Evolutionary conservation across 2,888 invertebrate species (phyloP), one percentile per base, ranked within the genome.

Genomic region (Ctena decussata): DNA sequence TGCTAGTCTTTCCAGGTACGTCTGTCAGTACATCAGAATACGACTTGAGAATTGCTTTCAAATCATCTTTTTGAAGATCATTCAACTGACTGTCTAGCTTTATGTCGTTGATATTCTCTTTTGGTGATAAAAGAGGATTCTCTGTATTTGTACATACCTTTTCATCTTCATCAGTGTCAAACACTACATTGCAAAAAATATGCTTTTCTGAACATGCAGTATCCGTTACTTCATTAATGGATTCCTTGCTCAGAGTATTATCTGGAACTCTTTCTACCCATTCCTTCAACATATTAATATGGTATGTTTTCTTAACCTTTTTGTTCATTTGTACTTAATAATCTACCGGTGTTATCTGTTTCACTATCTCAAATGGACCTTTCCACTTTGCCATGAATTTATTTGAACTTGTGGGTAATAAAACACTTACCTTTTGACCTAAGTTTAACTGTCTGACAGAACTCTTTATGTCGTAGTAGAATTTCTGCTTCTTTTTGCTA

Each of bases 391-490:
- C 44, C 11, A 70, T 8, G 5, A 70, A 37, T 30, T 70, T 70
- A 37, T 35, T 72, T 72, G 72, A 18, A n/a, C n/a, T 11, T 32
- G 72, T 41, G 5, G 44, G 72, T 72, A 72, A 30, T 12, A 72
- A 44, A 41, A 72, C 72, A 44, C 41, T 32, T n/a, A 41, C 72
- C 24, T 41, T 72, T 2, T 72, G 44, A 5, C 72, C 72, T 41
- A 30, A 27, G 1, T 5, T n/a, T 18, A 72, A 24, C 24, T 24
- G 27, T n/a, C 72, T 41, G 6, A 21, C n/a, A 30, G 15, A 2
- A 24, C 30, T 30, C 44, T 44, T 72, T 72, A 27, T 72, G 44
- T 72, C 32, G 85, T 39, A 77, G 84, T 84, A 30, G 72, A 75
- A 8, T 77, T 77, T 39, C 73, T 69, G 41, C 80, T 44, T 69